Evolutionary conservation across 2,888 invertebrate genomes (phyloP).

Genomic region (Drosophila ezoana): DNA sequence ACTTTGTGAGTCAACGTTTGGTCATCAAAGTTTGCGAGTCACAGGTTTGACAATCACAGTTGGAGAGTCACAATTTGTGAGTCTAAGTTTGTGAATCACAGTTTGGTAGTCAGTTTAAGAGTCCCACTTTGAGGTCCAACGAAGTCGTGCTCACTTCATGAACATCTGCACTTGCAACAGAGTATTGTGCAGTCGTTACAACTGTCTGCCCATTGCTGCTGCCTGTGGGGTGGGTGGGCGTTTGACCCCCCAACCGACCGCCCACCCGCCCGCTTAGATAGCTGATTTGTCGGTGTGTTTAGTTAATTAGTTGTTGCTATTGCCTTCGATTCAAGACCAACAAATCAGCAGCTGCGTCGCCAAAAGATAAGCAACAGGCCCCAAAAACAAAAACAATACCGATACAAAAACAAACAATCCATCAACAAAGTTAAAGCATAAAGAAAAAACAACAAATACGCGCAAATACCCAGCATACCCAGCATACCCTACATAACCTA

Average conservation of each 20-base stretch:
- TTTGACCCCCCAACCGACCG: neutral
- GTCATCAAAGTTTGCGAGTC: no score
- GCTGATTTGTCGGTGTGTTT: slow-evolving; percentile 25
- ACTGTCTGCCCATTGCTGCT: no score
- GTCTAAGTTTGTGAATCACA: no score
- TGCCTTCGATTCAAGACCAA: slow-evolving; percentile 5
- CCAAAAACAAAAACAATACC: neutral
- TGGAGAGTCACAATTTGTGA: neutral
- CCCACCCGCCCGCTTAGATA: slow-evolving; percentile 10
- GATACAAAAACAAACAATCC: slow-evolving; percentile 32
- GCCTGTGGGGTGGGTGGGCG: slow-evolving; percentile 22
- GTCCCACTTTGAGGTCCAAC: no score
- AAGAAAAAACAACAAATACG: neutral
- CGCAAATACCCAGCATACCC: neutral
- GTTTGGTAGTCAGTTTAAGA: no score
- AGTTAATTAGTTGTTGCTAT: slow-evolving; percentile 25
- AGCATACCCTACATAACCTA: no score
- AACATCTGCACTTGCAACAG: neutral
- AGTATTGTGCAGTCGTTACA: neutral
- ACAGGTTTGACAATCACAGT: no score
- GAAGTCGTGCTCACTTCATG: no score
- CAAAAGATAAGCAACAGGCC: slow-evolving; percentile 24
- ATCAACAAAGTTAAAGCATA: slow-evolving; percentile 19
- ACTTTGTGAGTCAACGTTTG: no score
- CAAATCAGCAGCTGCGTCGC: slow-evolving; percentile 32